Percentiles rank a stretch among this genome's conserved stretches.
These are phyloP conservation scores for Pangasius sanitwongsei DNA, from an alignment of 2,797 vertebrate genomes.

Conservation along the genomic window DNA sequence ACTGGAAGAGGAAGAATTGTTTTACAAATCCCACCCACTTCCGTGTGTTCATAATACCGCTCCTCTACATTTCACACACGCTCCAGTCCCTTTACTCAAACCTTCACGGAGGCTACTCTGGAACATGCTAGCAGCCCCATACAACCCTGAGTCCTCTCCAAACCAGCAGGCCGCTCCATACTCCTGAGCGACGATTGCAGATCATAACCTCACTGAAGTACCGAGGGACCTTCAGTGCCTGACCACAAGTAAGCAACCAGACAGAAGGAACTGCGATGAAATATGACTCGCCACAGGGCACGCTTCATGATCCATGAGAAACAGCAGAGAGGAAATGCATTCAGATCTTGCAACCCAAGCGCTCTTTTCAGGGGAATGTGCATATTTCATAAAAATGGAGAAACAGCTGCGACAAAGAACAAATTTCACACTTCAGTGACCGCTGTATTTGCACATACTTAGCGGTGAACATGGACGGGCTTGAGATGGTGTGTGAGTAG, in stretches of 20 bases:
- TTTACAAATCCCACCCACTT: neutral
- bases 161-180: neutral
- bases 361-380: constrained; percentile 33
- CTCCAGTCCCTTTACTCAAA: neutral
- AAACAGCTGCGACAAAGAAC: constrained; percentile 39
- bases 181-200: constrained; percentile 2
- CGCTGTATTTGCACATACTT: constrained; percentile 26
- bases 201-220: constrained; percentile 19
- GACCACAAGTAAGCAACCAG: constrained; percentile 2
- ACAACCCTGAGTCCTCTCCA: neutral
- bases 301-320: constrained; percentile 10
- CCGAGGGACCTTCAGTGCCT: neutral
- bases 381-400: constrained; percentile 53
- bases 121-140: neutral
- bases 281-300: constrained; percentile 21
- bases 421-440: constrained; percentile 34
- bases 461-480: neutral
- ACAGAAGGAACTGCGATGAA: neutral
- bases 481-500: neutral
- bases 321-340: constrained; percentile 37
- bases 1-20: neutral
- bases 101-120: neutral
- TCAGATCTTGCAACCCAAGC: constrained; percentile 40
- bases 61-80: neutral
- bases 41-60: neutral